Conservation (phyloP, 35 echinoderm and acorn worm species). For the Ophioderma brevispina region DNA sequence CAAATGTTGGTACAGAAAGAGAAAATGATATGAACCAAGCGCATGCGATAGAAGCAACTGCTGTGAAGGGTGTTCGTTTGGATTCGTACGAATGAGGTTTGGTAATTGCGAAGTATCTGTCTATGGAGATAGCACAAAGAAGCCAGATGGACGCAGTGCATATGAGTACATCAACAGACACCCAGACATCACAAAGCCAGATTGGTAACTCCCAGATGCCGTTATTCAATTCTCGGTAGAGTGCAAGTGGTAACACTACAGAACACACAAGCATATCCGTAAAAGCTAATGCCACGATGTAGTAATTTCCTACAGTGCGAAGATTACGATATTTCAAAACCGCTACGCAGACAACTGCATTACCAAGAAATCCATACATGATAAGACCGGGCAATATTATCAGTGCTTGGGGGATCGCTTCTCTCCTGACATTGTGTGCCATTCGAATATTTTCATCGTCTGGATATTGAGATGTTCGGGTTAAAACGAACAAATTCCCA, state of each 20-base stretch:
- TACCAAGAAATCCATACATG: too few species aligned
- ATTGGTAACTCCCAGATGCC: conserved; percentile 57
- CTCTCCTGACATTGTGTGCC: too few species aligned
- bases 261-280: too few species aligned
- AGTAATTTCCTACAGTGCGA: too few species aligned
- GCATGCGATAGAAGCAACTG: conserved; percentile 42
- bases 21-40: conserved; percentile 62
- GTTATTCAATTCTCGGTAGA: conserved; percentile 22
- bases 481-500: too few species aligned
- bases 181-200: conserved; percentile 66
- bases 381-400: too few species aligned
- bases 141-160: conserved; percentile 85
- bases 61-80: conserved; percentile 62
- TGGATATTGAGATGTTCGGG: too few species aligned
- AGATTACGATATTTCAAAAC: too few species aligned
- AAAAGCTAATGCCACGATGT: too few species aligned
- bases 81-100: conserved; percentile 69
- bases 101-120: conserved; percentile 85
- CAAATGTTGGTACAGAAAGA: neutral
- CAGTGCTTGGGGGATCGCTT: too few species aligned
- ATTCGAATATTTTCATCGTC: too few species aligned
- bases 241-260: conserved; percentile 55
- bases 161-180: conserved; percentile 67
- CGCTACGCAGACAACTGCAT: too few species aligned
- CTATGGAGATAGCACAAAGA: conserved; percentile 78